These are phyloP conservation scores for Machimus rusticus DNA, from an alignment of 2,888 invertebrate genomes.

Conservation along the genomic window DNA sequence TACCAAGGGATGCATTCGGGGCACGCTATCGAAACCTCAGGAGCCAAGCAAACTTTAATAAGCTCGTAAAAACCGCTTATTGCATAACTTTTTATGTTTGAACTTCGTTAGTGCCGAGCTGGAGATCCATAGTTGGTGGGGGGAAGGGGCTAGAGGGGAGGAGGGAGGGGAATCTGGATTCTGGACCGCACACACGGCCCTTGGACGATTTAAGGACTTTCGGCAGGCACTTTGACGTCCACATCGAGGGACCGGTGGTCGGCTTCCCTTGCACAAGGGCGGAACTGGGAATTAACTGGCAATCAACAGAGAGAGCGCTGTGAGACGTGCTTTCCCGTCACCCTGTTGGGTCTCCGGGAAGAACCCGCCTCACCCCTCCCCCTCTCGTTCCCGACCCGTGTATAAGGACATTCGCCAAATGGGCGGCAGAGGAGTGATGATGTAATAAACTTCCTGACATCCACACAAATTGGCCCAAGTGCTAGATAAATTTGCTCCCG, in stretches of 20 bases:
- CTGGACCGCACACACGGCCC: neutral
- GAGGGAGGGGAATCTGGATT: neutral
- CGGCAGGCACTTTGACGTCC: neutral
- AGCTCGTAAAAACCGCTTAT: conserved; percentile 31
- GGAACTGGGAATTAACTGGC: conserved; percentile 9
- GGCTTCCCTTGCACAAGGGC: neutral
- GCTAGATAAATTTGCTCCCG: conserved; percentile 11
- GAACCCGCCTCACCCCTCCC: neutral
- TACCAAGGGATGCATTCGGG: neutral
- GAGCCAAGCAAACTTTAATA: conserved; percentile 15
- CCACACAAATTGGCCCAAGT: conserved; percentile 31
- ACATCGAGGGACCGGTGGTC: neutral
- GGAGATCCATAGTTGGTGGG: neutral
- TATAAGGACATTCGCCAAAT: conserved; percentile 13
- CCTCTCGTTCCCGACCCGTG: neutral
- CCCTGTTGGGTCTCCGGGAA: neutral
- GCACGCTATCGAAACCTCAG: neutral
- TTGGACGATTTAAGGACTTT: conserved; percentile 13
- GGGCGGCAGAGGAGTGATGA: conserved; percentile 12
- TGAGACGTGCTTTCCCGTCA: neutral
- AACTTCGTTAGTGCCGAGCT: conserved; percentile 1
- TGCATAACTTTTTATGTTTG: conserved; percentile 13
- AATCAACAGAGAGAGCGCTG: neutral
- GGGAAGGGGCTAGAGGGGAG: neutral
- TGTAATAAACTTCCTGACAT: conserved; percentile 34